Evolutionary conservation across 53 echinoderm and acorn worm genomes (phyloP), one percentile per base, ranked within the genome.

Genomic region (Temnopleurus reevesii): DNA sequence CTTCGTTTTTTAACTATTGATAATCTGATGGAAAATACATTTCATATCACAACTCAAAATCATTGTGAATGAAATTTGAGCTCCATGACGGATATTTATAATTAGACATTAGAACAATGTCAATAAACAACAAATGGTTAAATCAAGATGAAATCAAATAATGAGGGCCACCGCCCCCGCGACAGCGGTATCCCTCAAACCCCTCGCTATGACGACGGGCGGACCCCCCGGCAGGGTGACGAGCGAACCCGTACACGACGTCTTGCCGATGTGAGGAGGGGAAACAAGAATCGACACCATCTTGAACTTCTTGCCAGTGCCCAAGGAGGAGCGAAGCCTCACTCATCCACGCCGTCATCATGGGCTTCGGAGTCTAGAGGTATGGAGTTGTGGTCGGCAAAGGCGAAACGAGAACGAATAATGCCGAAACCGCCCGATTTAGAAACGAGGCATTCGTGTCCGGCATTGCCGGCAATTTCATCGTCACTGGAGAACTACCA

Each of bases 391-490:
- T 30, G 30, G 28, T 79, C 79, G 46, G 79, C 27, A 28, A 79
- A 79, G 30, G 79, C 45, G 46, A 49, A 49, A 18, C 35, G 79
- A 47, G 79, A 30, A 27, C 17, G 29, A 4, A 17, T 15, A 28
- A 19, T 46, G 27, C 49, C 47, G 2, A 47, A 46, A 27, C 27
- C 49, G 28, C 79, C 79, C 5, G 79, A 79, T 6, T 33, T 87
- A 19, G 45, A 87, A 46, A 19, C 55, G 2, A 45, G 88, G 34
- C 66, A 66, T 53, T 87, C 88, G 17, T 87, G 53, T 35, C 88
- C 88, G 27, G 35, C 88, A 12, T 66, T 87, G 49, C 88, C 88
- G 29, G 71, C 34, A 46, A 87, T 87, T 31, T 87, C 88, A 15
- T 49, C 88, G 45, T 24, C 83, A 21, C 47, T 51, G 4, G 80